Base-by-base conservation (phyloP, 2,797 vertebrate species). In the Fistularia tabacaria region DNA sequence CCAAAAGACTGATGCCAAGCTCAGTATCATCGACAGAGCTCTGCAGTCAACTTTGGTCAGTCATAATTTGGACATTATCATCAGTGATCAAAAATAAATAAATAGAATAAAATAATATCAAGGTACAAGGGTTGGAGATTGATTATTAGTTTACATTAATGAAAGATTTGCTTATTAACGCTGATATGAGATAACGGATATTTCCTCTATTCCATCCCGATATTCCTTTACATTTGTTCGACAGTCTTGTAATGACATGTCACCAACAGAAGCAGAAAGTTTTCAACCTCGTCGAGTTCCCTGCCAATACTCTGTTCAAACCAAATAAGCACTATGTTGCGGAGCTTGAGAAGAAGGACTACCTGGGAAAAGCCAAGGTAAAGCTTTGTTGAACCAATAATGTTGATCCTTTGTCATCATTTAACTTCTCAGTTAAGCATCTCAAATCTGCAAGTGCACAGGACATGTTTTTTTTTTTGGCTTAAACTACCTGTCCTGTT, bases 281-380 rank as follows among this genome's bases (percentile, higher is more conserved):
- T 46, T 97, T 89, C 14, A 88, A 92, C 44, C 86, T 85, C 0
- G 87, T 93, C 6, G 83, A 88, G 66, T 87, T 98, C 59, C 92
- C 91, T 0, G 52, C 47, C 0, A 93, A 92, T 53, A 83, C 85
- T 72, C 72, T 99, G 3, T 99, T 99, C 38, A 92, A 92, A 64
- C 97, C 97, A 0, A 98, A 98, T 0, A 95, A 96, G 81, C 84
- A 89, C 70, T 94, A 96, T 14, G 95, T 99, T 68, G 95, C 95
- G 51, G 93, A 99, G 80, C 84, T 99, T 83, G 94, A 93, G 84
- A 97, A 96, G 88, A 98, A 94, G 74, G 95, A 99, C 79, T 99
- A 96, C 70, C 88, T 99, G 54, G 97, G 97, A 51, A 99, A 98
- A 84, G 94, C 97, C 1, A 94, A 78, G 91, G 97, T 98, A 89